Evolutionary conservation across 2,888 invertebrate species (phyloP).

Genomic region (Sclerodermus sp.): DNA sequence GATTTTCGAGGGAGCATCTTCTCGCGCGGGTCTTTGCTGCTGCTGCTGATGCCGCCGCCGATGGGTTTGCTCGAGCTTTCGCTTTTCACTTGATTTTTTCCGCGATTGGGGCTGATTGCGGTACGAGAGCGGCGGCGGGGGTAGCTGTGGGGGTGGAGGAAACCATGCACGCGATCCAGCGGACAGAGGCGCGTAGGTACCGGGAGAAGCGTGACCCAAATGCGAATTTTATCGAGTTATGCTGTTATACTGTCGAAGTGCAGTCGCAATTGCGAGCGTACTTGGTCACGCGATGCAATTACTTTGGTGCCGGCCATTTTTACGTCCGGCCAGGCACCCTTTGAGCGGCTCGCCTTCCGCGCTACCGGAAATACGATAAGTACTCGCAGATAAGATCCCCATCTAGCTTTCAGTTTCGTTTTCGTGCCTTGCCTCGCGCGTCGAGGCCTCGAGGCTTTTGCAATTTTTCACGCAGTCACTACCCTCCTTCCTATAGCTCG

Average conservation of each 20-base stretch:
- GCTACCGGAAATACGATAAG: slow-evolving; percentile 30
- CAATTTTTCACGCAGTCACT: no score
- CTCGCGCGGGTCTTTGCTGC: no score
- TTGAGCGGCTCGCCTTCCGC: slow-evolving; percentile 2
- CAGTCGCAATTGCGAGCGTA: slow-evolving; percentile 35
- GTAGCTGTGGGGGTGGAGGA: no score
- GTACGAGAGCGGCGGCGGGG: no score
- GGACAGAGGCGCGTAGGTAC: background rate
- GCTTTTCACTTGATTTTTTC: no score
- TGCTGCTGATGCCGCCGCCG: no score
- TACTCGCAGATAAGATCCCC: slow-evolving; percentile 17
- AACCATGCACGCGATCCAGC: background rate
- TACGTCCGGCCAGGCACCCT: slow-evolving; percentile 26
- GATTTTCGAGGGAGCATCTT: no score
- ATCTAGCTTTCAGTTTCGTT: background rate
- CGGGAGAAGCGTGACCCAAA: slow-evolving; percentile 42
- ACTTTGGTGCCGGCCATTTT: slow-evolving; percentile 34
- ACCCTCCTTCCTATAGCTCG: no score
- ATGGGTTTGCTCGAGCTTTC: no score
- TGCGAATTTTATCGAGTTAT: slow-evolving; percentile 44
- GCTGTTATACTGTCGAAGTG: slow-evolving; percentile 36
- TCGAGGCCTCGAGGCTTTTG: no score
- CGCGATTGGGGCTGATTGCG: no score
- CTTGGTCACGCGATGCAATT: slow-evolving; percentile 44
- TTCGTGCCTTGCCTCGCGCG: background rate